phyloP scores from a whole-genome alignment of 1,140 invertebrate species.

The Mactra quadrangularis region DNA sequence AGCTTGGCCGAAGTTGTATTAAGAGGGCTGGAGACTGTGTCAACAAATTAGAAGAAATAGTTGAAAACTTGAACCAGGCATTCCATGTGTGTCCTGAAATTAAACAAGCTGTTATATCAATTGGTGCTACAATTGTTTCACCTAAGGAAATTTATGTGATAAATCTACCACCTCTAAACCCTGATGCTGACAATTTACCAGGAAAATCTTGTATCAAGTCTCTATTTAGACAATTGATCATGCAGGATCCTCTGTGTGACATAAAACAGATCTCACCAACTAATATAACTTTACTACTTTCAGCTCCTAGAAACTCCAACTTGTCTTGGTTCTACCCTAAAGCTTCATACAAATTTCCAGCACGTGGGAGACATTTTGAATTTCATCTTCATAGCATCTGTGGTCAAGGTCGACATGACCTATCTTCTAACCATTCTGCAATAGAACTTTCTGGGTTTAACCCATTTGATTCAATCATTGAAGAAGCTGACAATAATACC shows the following conservation, averaged over 20 bases:
- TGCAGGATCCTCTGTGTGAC: conserved; percentile 68
- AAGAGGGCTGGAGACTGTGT: conserved; percentile 66
- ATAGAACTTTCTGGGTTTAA: conserved; percentile 76
- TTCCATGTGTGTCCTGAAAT: conserved; percentile 77
- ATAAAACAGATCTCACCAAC: conserved; percentile 68
- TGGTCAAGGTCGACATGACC: conserved; percentile 60
- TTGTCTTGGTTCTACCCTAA: conserved; percentile 74
- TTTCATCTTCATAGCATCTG: conserved; percentile 67
- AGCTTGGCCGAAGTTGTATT: neutral
- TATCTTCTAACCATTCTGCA: conserved; percentile 66
- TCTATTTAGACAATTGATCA: conserved; percentile 73
- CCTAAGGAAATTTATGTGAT: conserved; percentile 78
- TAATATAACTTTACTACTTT: conserved; percentile 66
- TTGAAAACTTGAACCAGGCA: conserved; percentile 67
- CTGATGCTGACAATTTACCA: conserved; percentile 72
- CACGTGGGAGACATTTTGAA: conserved; percentile 62
- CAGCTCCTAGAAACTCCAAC: conserved; percentile 66
- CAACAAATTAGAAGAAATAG: conserved; percentile 67
- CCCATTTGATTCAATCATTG: conserved; percentile 64
- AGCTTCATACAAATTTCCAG: conserved; percentile 67
- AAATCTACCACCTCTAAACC: conserved; percentile 71
- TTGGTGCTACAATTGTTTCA: conserved; percentile 75
- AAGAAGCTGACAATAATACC: neutral
- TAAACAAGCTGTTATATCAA: conserved; percentile 67
- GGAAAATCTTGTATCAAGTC: conserved; percentile 67